Percentiles rank a stretch among this genome's conserved stretches.
phyloP scores from a whole-genome alignment of 2,888 invertebrate species.

The Pseudococcus viburni region DNA sequence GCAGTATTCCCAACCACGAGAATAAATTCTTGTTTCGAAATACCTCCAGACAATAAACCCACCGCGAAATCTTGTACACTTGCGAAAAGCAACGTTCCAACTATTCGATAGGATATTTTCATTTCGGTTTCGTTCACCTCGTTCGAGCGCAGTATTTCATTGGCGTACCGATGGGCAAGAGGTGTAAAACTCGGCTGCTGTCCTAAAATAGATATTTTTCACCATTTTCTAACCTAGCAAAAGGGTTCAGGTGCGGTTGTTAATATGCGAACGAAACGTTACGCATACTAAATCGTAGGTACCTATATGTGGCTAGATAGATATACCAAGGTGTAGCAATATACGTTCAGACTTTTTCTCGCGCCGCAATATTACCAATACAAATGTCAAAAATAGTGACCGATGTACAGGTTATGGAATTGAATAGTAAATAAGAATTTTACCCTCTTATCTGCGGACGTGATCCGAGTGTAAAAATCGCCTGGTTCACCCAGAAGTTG shows the following conservation, averaged over 20 bases:
- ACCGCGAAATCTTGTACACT: background rate
- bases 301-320: no score
- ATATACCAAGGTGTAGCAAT: no score
- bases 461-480: background rate
- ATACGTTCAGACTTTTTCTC: slow-evolving; percentile 5
- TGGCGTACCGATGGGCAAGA: background rate
- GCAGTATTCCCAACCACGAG: background rate
- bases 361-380: slow-evolving; percentile 24
- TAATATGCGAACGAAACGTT: slow-evolving; percentile 33
- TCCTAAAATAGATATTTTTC: slow-evolving; percentile 10
- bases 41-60: background rate
- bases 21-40: background rate
- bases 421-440: slow-evolving; percentile 50
- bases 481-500: background rate
- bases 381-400: slow-evolving; percentile 54
- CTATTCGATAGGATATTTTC: background rate
- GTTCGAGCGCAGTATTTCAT: background rate
- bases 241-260: background rate
- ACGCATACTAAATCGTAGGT: background rate
- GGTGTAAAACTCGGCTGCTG: background rate
- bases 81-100: background rate
- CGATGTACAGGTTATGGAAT: slow-evolving; percentile 57
- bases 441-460: slow-evolving; percentile 41
- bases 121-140: background rate
- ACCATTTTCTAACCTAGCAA: background rate